Evolutionary conservation across 2,797 vertebrate species (phyloP).

Genomic region (Chrosomus eos): DNA sequence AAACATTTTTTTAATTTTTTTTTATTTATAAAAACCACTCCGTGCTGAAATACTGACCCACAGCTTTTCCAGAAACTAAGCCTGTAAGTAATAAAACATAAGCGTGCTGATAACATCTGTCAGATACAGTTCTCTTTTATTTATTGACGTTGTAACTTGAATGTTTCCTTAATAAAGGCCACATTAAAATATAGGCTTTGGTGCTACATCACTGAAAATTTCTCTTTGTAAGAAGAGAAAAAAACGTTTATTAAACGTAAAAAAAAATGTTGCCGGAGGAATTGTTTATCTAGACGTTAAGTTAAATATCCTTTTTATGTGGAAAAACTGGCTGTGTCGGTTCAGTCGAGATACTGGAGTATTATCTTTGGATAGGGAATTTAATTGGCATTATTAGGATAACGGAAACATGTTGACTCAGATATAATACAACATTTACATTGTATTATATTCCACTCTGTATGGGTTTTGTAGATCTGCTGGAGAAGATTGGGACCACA

Average conservation of each 20-base stretch:
- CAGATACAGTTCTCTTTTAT: constrained; percentile 26
- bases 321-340: constrained; percentile 42
- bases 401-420: constrained; percentile 56
- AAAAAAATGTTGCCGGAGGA: constrained; percentile 62
- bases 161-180: constrained; percentile 23
- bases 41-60: too few relatives aligned
- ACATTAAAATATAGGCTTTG: constrained; percentile 21
- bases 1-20: neutral
- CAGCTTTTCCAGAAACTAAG: neutral
- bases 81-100: constrained; percentile 12
- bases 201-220: constrained; percentile 48
- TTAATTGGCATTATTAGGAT: constrained; percentile 67
- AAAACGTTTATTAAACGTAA: constrained; percentile 62
- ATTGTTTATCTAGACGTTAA: constrained; percentile 64
- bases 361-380: constrained; percentile 64
- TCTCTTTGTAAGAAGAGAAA: constrained; percentile 62
- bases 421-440: constrained; percentile 60
- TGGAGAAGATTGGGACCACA: constrained; percentile 53
- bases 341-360: constrained; percentile 59
- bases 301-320: constrained; percentile 62
- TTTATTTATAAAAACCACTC: neutral
- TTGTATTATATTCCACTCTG: constrained; percentile 63
- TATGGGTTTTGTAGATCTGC: constrained; percentile 54
- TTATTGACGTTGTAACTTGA: constrained; percentile 32
- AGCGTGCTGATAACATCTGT: constrained; percentile 33